Evolutionary conservation across 2,797 vertebrate genomes (phyloP).

Genomic region (Sebastes nivosus): DNA sequence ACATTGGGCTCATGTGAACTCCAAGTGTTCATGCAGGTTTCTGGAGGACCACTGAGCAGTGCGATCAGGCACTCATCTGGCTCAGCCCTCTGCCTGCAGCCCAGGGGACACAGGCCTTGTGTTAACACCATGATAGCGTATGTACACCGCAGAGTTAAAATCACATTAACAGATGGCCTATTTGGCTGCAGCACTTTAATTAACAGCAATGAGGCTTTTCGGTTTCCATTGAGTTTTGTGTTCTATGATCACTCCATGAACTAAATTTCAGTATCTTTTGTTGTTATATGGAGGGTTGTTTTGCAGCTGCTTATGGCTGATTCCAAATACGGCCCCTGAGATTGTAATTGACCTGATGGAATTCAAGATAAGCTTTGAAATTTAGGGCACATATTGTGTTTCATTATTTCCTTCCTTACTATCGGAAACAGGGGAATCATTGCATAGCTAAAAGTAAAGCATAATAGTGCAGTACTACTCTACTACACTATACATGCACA

Average conservation of each 20-base stretch:
- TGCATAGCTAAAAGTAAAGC: background rate
- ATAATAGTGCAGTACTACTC: background rate
- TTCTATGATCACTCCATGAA: constrained; percentile 26
- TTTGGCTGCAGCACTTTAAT: constrained; percentile 53
- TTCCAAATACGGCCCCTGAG: constrained; percentile 13
- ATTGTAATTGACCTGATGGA: constrained; percentile 8
- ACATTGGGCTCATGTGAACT: constrained; percentile 24
- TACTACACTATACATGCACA: background rate
- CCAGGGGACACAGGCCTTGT: constrained; percentile 41
- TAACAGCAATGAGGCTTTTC: constrained; percentile 43
- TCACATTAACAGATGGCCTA: constrained; percentile 57
- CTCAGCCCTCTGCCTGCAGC: constrained; percentile 47
- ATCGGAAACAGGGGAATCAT: background rate
- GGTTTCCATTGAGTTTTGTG: constrained; percentile 23
- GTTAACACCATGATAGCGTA: constrained; percentile 21
- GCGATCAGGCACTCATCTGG: constrained; percentile 62
- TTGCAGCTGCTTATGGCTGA: constrained; percentile 14
- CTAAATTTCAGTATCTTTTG: constrained; percentile 18
- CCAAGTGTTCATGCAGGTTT: constrained; percentile 24
- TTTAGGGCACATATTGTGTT: constrained; percentile 10
- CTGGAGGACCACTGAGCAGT: constrained; percentile 31
- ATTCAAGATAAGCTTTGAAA: constrained; percentile 19
- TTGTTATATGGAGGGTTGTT: constrained; percentile 19
- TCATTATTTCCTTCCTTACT: background rate
- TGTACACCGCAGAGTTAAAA: constrained; percentile 38